Evolutionary conservation across 2,113 vertebrate species (phyloP), one percentile per base, ranked within the genome.

Genomic region (Plecotus auritus): DNA sequence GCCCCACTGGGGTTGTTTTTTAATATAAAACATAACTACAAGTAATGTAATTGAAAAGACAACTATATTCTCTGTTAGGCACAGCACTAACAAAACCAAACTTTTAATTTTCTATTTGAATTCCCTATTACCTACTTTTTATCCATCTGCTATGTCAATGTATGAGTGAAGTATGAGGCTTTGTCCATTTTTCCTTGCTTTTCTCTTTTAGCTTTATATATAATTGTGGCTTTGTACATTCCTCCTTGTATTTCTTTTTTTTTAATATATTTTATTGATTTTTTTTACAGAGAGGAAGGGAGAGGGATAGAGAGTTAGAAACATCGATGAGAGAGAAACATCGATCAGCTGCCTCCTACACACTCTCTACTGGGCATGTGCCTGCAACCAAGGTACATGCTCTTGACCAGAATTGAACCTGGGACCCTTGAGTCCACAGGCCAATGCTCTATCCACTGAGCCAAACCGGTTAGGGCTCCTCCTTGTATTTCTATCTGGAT

Each of bases 21-120:
- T 95, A 94, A 94, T 90, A 35, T 92, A 78, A 92, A 84, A 84
- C 2, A 51, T 81, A 90, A 94, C 85, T 93, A 77, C 70, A 93
- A 64, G 84, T 45, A 16, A 86, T 85, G 18, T 35, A 66, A 66
- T 66, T 49, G 32, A 64, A 93, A 91, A 84, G 45, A 80, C 83
- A 89, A 84, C 35, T 86, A 45, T 32, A 42, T 78, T 83, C 47
- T 96, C 64, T 30, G 35, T 32, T 88, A 59, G n/a, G 14, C 35
- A 92, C 72, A 76, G 69, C 93, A 66, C 64, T 81, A 73, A 80
- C 17, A 47, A 77, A 95, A 86, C 51, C 47, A 78, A 67, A 23
- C 16, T 35, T 93, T 66, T 35, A 22, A 49, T 77, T 85, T 85
- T 70, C 87, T 77, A 83, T 30, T 78, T 18, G 23, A 87, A 72